Percentiles rank a stretch among this genome's conserved stretches.
These are phyloP conservation scores for Cichlasoma orientale DNA, from an alignment of 2,797 vertebrate genomes.

Conservation along the genomic window DNA sequence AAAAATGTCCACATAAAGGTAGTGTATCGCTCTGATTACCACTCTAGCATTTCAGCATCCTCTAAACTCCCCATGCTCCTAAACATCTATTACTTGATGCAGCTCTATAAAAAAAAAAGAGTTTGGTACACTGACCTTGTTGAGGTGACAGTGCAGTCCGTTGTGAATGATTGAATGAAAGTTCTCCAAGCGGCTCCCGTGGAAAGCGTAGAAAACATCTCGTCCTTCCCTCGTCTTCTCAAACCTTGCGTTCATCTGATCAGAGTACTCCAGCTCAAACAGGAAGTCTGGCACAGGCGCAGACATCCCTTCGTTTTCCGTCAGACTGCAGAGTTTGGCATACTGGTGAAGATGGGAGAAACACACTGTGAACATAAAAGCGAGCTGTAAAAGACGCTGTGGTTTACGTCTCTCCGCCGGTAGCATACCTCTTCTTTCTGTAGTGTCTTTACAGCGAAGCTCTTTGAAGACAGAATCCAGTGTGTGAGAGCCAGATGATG, in stretches of 20 bases:
- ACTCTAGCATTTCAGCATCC: background rate
- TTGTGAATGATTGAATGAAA: conserved; percentile 98
- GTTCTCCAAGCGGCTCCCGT: conserved; percentile 96
- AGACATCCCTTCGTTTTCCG: conserved; percentile 78
- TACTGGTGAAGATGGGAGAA: conserved; percentile 78
- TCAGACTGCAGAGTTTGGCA: conserved; percentile 87
- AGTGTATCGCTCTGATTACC: background rate
- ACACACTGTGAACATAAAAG: background rate
- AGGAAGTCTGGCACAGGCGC: conserved; percentile 91
- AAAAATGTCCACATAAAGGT: background rate
- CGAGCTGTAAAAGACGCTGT: background rate
- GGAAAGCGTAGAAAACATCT: conserved; percentile 94
- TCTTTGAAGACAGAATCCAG: conserved; percentile 94
- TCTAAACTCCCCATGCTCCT: background rate
- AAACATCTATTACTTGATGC: background rate
- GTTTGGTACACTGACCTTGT: conserved; percentile 60
- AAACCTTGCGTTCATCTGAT: conserved; percentile 89
- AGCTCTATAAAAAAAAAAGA: background rate
- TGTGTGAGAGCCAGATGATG: conserved; percentile 86
- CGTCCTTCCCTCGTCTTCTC: conserved; percentile 87
- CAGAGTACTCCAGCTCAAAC: conserved; percentile 92
- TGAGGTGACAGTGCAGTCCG: conserved; percentile 95
- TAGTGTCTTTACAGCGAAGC: conserved; percentile 88
- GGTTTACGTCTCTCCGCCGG: background rate
- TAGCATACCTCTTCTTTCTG: conserved; percentile 87